phyloP scores from a whole-genome alignment of 2,113 vertebrate genomes.

The Tetraodon nigroviridis region DNA sequence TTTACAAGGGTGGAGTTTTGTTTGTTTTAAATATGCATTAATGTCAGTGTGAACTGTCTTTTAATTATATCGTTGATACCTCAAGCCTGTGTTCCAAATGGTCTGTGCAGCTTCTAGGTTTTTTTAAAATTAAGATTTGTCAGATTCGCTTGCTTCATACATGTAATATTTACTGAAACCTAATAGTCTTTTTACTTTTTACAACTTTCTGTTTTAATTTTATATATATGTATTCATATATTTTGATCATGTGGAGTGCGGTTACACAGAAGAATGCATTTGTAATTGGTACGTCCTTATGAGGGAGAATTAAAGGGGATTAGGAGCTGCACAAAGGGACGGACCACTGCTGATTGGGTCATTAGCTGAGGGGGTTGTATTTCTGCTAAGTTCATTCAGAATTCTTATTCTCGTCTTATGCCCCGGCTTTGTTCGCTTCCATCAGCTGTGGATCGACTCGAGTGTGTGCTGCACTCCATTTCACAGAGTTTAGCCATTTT shows the following conservation, averaged over 20 bases:
- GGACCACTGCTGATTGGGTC: conserved; percentile 52
- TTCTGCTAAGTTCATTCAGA: conserved; percentile 51
- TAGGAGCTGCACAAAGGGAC: conserved; percentile 52
- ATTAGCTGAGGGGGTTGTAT: conserved; percentile 58
- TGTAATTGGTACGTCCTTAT: conserved; percentile 35
- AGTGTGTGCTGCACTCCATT: conserved; percentile 44
- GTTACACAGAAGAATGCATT: conserved; percentile 47
- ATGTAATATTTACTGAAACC: no score
- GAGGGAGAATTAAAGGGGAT: conserved; percentile 59
- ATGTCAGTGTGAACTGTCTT: no score
- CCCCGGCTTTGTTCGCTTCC: conserved; percentile 48
- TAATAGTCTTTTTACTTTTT: background rate
- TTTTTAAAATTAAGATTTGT: background rate
- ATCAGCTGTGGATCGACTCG: conserved; percentile 48
- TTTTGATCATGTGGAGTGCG: conserved; percentile 20
- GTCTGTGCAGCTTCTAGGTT: background rate
- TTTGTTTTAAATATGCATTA: no score
- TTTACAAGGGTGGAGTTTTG: conserved; percentile 1
- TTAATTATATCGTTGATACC: no score
- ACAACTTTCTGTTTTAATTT: background rate
- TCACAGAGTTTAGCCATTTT: conserved; percentile 57
- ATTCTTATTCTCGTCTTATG: conserved; percentile 29
- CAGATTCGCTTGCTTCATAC: no score
- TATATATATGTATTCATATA: background rate
- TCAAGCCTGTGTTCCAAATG: no score